Evolutionary conservation across 2,797 vertebrate genomes (phyloP).

Genomic region (Nasua narica): DNA sequence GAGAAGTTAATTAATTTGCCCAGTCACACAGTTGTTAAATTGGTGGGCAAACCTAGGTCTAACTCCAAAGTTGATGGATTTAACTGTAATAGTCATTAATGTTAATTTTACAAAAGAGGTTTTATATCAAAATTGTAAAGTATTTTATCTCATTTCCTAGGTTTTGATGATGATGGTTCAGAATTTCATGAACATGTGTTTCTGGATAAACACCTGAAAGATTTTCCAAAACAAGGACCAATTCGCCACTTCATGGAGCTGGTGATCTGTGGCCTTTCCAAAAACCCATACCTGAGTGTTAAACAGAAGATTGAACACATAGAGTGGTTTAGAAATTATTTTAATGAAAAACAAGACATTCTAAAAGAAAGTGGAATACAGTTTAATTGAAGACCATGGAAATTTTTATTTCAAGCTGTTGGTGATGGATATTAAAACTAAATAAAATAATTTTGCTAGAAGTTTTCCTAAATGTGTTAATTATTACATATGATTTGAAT

Average conservation of each 20-base stretch:
- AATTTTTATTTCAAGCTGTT: constrained; percentile 40
- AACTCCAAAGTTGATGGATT: neutral
- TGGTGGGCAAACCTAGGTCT: neutral
- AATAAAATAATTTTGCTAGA: constrained; percentile 64
- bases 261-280: constrained; percentile 92
- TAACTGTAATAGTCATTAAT: neutral
- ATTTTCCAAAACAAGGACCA: constrained; percentile 92
- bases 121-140: neutral
- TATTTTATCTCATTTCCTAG: constrained; percentile 80
- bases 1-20: neutral
- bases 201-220: constrained; percentile 91
- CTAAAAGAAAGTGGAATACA: constrained; percentile 87
- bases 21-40: neutral
- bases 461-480: constrained; percentile 26
- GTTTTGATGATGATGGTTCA: constrained; percentile 91
- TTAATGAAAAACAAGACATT: constrained; percentile 90
- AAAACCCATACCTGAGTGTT: constrained; percentile 91
- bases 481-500: constrained; percentile 46
- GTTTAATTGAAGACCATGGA: constrained; percentile 77
- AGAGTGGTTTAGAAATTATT: constrained; percentile 95
- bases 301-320: constrained; percentile 94
- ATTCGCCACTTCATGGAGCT: constrained; percentile 97
- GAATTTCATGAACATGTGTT: constrained; percentile 97
- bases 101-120: neutral
- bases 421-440: constrained; percentile 7